Evolutionary conservation across 1,140 invertebrate species (phyloP).

Genomic region (Saccostrea cuccullata): DNA sequence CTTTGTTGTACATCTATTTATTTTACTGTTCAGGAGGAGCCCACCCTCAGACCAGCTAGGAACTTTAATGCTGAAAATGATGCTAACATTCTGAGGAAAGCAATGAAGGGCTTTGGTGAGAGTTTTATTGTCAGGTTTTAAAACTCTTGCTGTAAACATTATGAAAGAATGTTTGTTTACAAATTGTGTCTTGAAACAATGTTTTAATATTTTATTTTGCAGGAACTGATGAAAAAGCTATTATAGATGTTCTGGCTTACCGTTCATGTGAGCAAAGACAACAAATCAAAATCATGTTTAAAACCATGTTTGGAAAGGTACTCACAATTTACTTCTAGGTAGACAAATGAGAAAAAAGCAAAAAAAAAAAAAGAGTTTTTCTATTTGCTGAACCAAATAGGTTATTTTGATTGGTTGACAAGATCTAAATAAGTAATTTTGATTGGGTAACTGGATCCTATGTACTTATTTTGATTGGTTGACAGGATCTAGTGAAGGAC

Average conservation of each 20-base stretch:
- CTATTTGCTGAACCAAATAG: background rate
- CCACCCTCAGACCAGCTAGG: constrained; percentile 68
- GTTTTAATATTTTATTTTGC: constrained; percentile 24
- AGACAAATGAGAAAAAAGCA: background rate
- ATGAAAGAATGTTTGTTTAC: too few relatives aligned
- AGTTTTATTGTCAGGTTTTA: background rate
- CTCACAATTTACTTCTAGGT: background rate
- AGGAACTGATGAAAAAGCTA: constrained; percentile 93
- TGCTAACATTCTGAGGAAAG: constrained; percentile 74
- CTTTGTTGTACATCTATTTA: background rate
- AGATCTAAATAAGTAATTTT: background rate
- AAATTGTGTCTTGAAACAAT: background rate
- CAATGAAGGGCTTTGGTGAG: constrained; percentile 77
- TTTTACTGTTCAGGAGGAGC: constrained; percentile 63
- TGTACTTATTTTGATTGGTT: background rate
- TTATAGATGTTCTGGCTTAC: constrained; percentile 92
- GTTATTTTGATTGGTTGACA: background rate
- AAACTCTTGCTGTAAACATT: too few relatives aligned
- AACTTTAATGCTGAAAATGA: constrained; percentile 76
- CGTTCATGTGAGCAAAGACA: constrained; percentile 92
- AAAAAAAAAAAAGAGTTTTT: background rate
- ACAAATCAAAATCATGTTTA: constrained; percentile 93
- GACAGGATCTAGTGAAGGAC: constrained; percentile 76
- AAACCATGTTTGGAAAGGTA: constrained; percentile 94
- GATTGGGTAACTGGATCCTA: background rate